phyloP scores from a whole-genome alignment of 1,140 invertebrate species.

The Aphis craccivora region DNA sequence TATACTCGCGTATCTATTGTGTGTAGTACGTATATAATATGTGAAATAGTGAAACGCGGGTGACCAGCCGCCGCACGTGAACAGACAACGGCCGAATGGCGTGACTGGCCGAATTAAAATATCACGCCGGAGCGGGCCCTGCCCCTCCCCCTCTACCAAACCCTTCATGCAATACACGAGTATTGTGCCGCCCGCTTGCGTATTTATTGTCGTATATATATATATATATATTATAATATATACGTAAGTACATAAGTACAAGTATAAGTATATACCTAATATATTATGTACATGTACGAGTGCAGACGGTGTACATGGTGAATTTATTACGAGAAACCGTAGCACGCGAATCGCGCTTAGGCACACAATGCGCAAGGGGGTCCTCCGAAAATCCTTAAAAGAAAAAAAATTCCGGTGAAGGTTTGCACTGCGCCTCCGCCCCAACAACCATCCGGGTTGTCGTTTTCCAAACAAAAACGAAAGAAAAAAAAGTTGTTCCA shows the following conservation, averaged over 20 bases:
- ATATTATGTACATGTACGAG: neutral
- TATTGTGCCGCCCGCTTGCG: neutral
- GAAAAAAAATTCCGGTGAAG: neutral
- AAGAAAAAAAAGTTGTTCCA: neutral
- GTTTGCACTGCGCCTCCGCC: neutral
- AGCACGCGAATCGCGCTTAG: slow-evolving; percentile 44
- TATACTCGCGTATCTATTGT: neutral
- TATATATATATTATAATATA: neutral
- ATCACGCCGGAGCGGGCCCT: slow-evolving; percentile 30
- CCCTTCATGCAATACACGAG: neutral
- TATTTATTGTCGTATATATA: slow-evolving; percentile 2
- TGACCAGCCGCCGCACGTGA: slow-evolving; percentile 1
- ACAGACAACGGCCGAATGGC: slow-evolving; percentile 55
- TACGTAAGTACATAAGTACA: neutral
- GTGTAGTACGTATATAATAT: neutral
- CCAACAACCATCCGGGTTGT: neutral
- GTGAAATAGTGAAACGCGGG: neutral
- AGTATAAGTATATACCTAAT: neutral
- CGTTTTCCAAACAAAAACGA: neutral
- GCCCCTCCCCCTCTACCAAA: neutral
- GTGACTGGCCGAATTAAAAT: slow-evolving; percentile 55
- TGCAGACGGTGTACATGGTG: neutral
- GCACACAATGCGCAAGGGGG: neutral
- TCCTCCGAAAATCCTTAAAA: slow-evolving; percentile 23
- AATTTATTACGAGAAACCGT: slow-evolving; percentile 51